Evolutionary conservation across 2,113 vertebrate genomes (phyloP).

Genomic region (Morone chrysops): DNA sequence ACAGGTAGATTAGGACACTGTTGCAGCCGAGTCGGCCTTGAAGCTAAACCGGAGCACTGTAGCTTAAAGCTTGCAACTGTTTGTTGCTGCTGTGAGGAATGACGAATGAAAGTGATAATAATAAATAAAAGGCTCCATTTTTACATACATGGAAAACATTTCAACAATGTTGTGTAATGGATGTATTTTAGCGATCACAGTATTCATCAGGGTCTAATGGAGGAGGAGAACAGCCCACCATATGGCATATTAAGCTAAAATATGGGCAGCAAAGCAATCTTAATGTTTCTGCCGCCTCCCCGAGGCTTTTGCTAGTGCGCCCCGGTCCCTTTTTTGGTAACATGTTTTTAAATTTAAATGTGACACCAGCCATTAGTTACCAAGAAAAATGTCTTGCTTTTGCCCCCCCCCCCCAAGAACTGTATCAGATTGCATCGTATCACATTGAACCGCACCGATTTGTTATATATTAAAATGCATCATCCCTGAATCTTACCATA

Average conservation of each 20-base stretch:
- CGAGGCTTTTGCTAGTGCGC: conserved; percentile 3
- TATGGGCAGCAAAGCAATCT: conserved; percentile 38
- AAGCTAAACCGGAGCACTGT: background rate
- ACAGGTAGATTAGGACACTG: background rate
- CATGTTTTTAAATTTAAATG: conserved; percentile 39
- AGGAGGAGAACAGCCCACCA: conserved; percentile 33
- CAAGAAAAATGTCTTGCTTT: background rate
- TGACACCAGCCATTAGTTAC: conserved; percentile 45
- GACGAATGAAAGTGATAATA: background rate
- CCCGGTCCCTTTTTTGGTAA: conserved; percentile 38
- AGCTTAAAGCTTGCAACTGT: too few species aligned
- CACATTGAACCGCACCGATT: too few species aligned
- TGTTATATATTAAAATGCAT: too few species aligned
- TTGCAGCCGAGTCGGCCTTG: conserved; percentile 8
- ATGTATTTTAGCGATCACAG: background rate
- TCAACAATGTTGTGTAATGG: background rate
- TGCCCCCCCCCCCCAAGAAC: background rate
- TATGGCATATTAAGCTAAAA: conserved; percentile 54
- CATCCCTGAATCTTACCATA: too few species aligned
- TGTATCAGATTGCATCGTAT: too few species aligned
- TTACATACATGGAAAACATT: background rate
- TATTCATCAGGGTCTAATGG: conserved; percentile 48
- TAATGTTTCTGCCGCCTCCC: conserved; percentile 29
- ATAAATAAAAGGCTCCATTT: background rate
- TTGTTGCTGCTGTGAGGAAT: background rate